Percentiles rank a stretch among this genome's conserved stretches.
Conservation (phyloP, 2,888 invertebrate species). For the Keiferia lycopersicella region DNA sequence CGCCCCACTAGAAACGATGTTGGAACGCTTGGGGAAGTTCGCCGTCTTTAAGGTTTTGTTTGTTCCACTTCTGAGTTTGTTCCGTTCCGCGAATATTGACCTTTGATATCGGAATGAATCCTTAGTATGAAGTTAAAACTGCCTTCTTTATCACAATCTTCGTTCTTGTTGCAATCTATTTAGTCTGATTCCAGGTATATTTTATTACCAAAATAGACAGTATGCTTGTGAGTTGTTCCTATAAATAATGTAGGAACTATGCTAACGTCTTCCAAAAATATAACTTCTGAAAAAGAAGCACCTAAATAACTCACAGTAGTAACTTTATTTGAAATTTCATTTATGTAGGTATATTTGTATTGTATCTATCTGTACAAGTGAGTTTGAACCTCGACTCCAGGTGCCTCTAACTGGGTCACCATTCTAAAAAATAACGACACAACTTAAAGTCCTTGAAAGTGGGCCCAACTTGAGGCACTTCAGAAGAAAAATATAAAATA, state of each 20-base stretch:
- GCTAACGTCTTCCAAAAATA: too few species aligned
- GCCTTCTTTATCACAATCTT: not conserved
- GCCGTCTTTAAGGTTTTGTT: constrained; percentile 30
- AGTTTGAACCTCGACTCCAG: not conserved
- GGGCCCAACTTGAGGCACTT: constrained; percentile 20
- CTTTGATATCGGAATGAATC: not conserved
- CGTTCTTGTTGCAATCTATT: too few species aligned
- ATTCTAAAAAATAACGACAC: constrained; percentile 22
- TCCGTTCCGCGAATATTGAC: constrained; percentile 7
- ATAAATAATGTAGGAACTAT: too few species aligned
- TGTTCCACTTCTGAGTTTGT: constrained; percentile 7
- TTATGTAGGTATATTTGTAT: too few species aligned
- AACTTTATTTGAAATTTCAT: too few species aligned
- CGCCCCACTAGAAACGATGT: constrained; percentile 44
- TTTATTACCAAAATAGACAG: not conserved
- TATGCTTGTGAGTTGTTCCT: too few species aligned
- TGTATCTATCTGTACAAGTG: not conserved
- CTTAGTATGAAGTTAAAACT: not conserved
- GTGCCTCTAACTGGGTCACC: constrained; percentile 18
- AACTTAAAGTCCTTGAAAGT: constrained; percentile 22
- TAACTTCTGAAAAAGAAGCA: too few species aligned
- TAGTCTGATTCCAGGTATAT: not conserved
- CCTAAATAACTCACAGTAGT: too few species aligned
- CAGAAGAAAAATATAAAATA: constrained; percentile 26
- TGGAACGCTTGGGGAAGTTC: constrained; percentile 34